These are phyloP conservation scores for Hoplostethus atlanticus DNA, from an alignment of 2,797 vertebrate genomes.

Conservation along the genomic window DNA sequence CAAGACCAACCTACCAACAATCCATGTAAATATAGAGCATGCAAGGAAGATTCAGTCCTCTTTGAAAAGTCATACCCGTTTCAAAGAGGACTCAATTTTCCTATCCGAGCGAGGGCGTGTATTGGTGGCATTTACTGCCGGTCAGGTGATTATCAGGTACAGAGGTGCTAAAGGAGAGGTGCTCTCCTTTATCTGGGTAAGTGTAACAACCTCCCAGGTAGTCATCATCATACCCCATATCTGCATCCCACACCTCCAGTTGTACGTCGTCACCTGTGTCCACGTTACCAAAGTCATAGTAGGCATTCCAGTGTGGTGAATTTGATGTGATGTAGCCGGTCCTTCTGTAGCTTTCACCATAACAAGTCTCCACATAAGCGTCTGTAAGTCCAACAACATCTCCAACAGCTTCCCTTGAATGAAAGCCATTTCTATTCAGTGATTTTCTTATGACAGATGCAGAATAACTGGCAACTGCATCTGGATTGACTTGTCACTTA, in stretches of 20 bases:
- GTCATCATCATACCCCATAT: not conserved
- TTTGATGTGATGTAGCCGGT: not conserved
- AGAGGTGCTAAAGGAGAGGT: not conserved
- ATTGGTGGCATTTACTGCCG: conserved; percentile 2
- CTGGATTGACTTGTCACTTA: too few species aligned
- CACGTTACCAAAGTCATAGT: conserved; percentile 8
- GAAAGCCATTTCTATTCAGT: too few species aligned
- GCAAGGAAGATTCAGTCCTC: too few species aligned
- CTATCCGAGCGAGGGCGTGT: not conserved
- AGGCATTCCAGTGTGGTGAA: not conserved
- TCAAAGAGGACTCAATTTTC: too few species aligned
- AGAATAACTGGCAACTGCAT: too few species aligned
- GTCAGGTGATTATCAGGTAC: conserved; percentile 13
- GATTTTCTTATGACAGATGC: too few species aligned
- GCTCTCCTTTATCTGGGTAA: not conserved
- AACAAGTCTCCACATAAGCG: conserved; percentile 11
- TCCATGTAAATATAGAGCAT: too few species aligned
- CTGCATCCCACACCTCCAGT: conserved; percentile 1
- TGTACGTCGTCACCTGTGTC: not conserved
- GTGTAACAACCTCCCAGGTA: not conserved
- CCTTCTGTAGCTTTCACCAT: not conserved
- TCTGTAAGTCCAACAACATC: not conserved
- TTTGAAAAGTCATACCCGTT: too few species aligned
- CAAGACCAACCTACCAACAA: too few species aligned
- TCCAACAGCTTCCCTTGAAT: not conserved